Evolutionary conservation across 2,113 vertebrate species (phyloP).

Genomic region (Thomomys bottae): DNA sequence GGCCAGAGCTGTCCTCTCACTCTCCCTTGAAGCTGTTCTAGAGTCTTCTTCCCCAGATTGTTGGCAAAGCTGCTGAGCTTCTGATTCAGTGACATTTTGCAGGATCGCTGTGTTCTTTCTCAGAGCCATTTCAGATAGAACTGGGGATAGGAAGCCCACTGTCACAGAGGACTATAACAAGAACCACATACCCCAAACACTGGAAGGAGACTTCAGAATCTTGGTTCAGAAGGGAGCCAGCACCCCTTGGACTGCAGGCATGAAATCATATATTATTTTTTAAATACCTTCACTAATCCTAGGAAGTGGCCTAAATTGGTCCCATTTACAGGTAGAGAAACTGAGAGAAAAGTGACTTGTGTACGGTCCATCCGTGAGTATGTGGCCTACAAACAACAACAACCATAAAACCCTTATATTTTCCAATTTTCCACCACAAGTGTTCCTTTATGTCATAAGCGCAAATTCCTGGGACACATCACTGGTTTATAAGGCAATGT

Average conservation of each 20-base stretch:
- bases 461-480: background rate
- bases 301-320: background rate
- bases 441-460: background rate
- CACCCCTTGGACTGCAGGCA: background rate
- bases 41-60: conserved; percentile 58
- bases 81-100: conserved; percentile 80
- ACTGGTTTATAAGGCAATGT: background rate
- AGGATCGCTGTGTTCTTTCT: conserved; percentile 76
- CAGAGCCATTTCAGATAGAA: conserved; percentile 59
- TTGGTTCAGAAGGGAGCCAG: background rate
- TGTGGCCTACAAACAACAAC: background rate
- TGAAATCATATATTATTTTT: background rate
- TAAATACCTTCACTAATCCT: background rate
- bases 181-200: conserved; percentile 4
- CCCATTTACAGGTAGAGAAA: background rate
- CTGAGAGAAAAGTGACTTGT: conserved; percentile 3
- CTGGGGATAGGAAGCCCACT: conserved; percentile 75
- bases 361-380: background rate
- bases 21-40: background rate
- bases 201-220: background rate
- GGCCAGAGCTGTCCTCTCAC: background rate
- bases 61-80: conserved; percentile 65
- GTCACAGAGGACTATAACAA: conserved; percentile 48
- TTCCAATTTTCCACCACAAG: background rate
- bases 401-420: background rate